Evolutionary conservation across 2,113 vertebrate genomes (phyloP).

Genomic region (Amazona guildingii): DNA sequence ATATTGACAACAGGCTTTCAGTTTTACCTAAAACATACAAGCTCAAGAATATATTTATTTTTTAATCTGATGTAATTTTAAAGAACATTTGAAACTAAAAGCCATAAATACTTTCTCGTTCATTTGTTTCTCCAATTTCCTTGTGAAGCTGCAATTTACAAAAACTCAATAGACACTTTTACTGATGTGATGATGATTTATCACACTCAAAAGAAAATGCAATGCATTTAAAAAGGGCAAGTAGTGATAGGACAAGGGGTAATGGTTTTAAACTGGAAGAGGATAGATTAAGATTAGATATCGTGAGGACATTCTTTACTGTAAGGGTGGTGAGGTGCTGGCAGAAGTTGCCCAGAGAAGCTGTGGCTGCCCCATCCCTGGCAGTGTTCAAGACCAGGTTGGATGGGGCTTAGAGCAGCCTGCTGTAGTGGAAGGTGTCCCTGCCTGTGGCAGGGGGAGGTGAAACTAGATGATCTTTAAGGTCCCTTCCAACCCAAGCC

Average conservation of each 20-base stretch:
- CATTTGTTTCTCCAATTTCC: neutral
- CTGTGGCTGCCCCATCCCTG: neutral
- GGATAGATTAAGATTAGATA: neutral
- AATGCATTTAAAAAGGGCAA: neutral
- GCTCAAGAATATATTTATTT: neutral
- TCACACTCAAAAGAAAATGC: neutral
- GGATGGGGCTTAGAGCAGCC: neutral
- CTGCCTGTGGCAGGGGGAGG: neutral
- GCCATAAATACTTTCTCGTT: neutral
- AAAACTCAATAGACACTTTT: neutral
- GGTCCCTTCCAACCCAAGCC: neutral
- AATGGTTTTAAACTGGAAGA: neutral
- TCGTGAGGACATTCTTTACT: neutral
- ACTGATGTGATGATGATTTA: neutral
- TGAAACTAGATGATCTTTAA: neutral
- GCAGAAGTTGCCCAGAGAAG: neutral
- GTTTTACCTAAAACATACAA: neutral
- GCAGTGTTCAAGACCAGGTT: neutral
- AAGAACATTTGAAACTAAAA: neutral
- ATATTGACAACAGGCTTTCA: neutral
- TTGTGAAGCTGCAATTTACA: neutral
- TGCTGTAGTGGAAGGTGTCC: neutral
- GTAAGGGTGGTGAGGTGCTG: neutral
- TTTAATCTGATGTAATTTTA: neutral
- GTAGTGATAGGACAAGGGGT: neutral